Evolutionary conservation across 2,888 invertebrate species (phyloP).

Genomic region (Drosophila aldrichi): DNA sequence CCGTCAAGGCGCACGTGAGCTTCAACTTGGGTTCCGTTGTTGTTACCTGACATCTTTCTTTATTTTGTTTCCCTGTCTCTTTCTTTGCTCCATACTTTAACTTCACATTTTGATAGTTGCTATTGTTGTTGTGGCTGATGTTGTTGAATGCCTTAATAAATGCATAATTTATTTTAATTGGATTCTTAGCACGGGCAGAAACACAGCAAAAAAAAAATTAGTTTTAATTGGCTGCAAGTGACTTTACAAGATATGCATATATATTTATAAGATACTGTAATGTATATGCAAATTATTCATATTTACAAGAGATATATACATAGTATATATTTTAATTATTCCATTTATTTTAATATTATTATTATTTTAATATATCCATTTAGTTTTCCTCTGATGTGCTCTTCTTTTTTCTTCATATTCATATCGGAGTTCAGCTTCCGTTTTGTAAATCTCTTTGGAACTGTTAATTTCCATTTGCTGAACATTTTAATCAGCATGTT

Average conservation of each 20-base stretch:
- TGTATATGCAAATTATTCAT: not conserved
- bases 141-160: conserved; percentile 9
- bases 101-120: conserved; percentile 5
- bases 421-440: not conserved
- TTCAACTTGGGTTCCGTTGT: conserved; percentile 14
- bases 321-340: too few species aligned
- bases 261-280: not conserved
- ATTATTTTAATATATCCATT: not conserved
- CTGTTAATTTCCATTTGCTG: conserved; percentile 44
- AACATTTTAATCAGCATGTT: conserved; percentile 64
- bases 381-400: not conserved
- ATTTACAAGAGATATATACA: not conserved
- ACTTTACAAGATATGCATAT: not conserved
- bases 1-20: conserved; percentile 55
- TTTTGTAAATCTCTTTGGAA: conserved; percentile 14
- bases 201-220: not conserved
- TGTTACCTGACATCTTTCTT: conserved; percentile 3
- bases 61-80: conserved; percentile 6
- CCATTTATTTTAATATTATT: too few species aligned
- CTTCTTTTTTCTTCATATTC: not conserved
- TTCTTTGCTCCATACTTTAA: conserved; percentile 24
- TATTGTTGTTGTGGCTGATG: not conserved
- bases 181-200: conserved; percentile 14
- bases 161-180: conserved; percentile 48
- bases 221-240: not conserved